A percentile compares a stretch with the other conserved stretches of the same genome.
These are phyloP conservation scores for Ctenomys sociabilis DNA, from an alignment of 2,113 vertebrate species.

Conservation along the genomic window DNA sequence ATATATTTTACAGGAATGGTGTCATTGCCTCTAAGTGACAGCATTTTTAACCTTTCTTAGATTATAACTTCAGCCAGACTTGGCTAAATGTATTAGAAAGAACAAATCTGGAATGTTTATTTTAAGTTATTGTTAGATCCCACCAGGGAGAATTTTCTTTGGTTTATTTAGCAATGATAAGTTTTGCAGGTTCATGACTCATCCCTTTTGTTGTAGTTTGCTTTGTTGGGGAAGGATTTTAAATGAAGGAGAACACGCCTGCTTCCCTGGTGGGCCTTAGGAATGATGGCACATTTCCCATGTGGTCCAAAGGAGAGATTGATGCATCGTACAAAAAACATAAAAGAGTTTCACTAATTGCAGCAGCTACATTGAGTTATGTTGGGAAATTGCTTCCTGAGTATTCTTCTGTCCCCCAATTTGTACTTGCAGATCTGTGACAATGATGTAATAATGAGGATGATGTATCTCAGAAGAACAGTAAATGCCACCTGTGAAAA, in stretches of 20 bases:
- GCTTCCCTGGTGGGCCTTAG: background rate
- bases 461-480: slow-evolving; percentile 16
- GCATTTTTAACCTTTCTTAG: background rate
- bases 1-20: background rate
- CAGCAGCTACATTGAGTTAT: background rate
- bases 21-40: background rate
- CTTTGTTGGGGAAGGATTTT: background rate
- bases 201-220: background rate
- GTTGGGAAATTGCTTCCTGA: background rate
- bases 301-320: background rate
- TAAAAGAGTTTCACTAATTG: background rate
- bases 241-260: background rate
- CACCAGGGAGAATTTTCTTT: background rate
- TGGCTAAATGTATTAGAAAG: background rate
- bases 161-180: background rate
- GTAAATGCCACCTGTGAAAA: slow-evolving; percentile 66
- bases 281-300: background rate
- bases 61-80: slow-evolving; percentile 19
- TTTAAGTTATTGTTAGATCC: background rate
- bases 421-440: background rate
- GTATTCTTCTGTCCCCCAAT: background rate
- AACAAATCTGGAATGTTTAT: background rate
- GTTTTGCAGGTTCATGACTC: background rate
- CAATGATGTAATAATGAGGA: slow-evolving; percentile 17
- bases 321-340: background rate